Evolutionary conservation across 2,113 vertebrate species (phyloP).

Genomic region (Hippocampus abdominalis): DNA sequence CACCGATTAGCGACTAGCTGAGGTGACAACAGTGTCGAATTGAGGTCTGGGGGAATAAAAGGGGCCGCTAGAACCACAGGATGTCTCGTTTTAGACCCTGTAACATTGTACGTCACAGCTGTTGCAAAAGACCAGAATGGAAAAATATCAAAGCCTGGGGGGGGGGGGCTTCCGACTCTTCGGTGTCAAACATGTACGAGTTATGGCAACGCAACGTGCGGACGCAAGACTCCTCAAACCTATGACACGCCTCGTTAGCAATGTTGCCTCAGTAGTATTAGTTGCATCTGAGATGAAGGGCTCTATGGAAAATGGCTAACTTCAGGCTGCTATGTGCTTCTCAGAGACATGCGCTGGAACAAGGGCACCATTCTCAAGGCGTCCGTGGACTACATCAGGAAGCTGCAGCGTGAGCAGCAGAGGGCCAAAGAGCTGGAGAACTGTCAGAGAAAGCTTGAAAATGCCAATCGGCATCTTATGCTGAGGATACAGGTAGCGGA

Average conservation of each 20-base stretch:
- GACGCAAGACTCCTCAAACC: not conserved
- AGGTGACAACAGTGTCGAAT: not conserved
- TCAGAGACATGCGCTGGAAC: constrained; percentile 98
- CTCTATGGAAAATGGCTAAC: not conserved
- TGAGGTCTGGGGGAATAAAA: not conserved
- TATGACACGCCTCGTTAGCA: too few species aligned
- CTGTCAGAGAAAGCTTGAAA: constrained; percentile 92
- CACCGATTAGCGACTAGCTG: not conserved
- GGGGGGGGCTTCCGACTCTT: not conserved
- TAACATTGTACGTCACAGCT: constrained; percentile 1
- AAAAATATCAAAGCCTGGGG: not conserved
- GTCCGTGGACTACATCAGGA: constrained; percentile 95
- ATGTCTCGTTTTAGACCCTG: constrained; percentile 3
- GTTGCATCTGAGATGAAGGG: not conserved
- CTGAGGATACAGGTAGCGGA: constrained; percentile 89
- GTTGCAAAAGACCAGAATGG: not conserved
- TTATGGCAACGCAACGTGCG: not conserved
- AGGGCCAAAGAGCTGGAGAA: constrained; percentile 91
- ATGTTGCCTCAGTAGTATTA: not conserved
- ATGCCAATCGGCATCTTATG: constrained; percentile 89
- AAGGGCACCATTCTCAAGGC: constrained; percentile 98
- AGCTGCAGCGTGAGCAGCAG: constrained; percentile 90
- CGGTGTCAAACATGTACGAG: not conserved
- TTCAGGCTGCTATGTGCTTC: constrained; percentile 18
- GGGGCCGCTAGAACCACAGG: not conserved